Evolutionary conservation across 2,113 vertebrate genomes (phyloP).

Genomic region (Chaenocephalus aceratus): DNA sequence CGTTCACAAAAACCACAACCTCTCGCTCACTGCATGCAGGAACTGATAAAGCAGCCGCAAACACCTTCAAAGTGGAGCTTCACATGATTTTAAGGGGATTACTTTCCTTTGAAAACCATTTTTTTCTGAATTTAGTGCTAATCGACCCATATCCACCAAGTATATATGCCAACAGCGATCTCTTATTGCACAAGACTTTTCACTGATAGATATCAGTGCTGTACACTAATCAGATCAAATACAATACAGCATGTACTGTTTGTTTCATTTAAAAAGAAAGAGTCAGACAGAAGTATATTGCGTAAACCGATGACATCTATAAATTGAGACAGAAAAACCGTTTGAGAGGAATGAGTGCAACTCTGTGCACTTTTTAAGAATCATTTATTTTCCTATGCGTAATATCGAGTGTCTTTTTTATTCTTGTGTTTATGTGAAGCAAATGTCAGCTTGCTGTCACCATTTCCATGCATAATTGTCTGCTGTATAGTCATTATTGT

Average conservation of each 20-base stretch:
- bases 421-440: neutral
- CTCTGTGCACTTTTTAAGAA: neutral
- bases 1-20: conserved; percentile 3
- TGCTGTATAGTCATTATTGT: neutral
- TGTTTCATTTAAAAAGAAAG: neutral
- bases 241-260: neutral
- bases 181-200: conserved; percentile 28
- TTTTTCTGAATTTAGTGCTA: neutral
- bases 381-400: neutral
- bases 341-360: neutral
- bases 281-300: neutral
- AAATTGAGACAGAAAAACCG: neutral
- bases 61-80: conserved; percentile 10
- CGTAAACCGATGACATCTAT: neutral
- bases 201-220: neutral
- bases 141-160: neutral
- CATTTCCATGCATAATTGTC: conserved; percentile 3
- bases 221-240: conserved; percentile 9
- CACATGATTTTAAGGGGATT: neutral
- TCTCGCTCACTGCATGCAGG: neutral
- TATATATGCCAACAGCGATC: neutral
- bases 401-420: no score
- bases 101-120: conserved; percentile 14
- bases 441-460: conserved; percentile 1
- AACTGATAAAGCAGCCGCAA: conserved; percentile 20